Conservation (phyloP, 2,888 invertebrate species). For the Drosophila ustulata region DNA sequence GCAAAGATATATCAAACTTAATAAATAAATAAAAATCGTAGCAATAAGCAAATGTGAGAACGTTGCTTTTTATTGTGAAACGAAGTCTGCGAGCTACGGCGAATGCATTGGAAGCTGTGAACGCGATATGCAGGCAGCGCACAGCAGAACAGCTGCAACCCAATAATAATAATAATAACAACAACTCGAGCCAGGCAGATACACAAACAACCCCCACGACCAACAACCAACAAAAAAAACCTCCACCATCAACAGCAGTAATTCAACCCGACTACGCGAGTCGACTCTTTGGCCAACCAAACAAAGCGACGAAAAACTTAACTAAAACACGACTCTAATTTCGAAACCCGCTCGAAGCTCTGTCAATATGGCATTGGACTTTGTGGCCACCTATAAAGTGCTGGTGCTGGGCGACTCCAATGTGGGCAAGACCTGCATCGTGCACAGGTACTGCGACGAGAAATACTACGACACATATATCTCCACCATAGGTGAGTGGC, state of each 20-base stretch:
- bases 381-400: slow-evolving; percentile 94
- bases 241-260: slow-evolving; percentile 27
- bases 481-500: slow-evolving; percentile 92
- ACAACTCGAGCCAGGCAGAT: slow-evolving; percentile 59
- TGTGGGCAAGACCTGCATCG: slow-evolving; percentile 95
- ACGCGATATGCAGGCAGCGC: slow-evolving; percentile 40
- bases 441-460: slow-evolving; percentile 95
- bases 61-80: slow-evolving; percentile 14
- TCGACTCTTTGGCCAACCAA: slow-evolving; percentile 12
- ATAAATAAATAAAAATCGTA: slow-evolving; percentile 47
- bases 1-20: slow-evolving; percentile 57
- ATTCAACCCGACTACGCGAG: slow-evolving; percentile 26
- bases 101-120: slow-evolving; percentile 47
- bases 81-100: slow-evolving; percentile 25
- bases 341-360: slow-evolving; percentile 35
- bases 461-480: slow-evolving; percentile 96
- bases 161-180: slow-evolving; percentile 52
- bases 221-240: slow-evolving; percentile 22
- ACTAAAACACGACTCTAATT: slow-evolving; percentile 38
- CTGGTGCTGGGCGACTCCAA: slow-evolving; percentile 95
- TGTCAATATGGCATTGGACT: slow-evolving; percentile 91
- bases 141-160: slow-evolving; percentile 64
- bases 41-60: slow-evolving; percentile 20
- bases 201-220: slow-evolving; percentile 71
- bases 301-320: slow-evolving; percentile 33